Conservation (phyloP, 2,888 invertebrate genomes). For the Allygus modestus region DNA sequence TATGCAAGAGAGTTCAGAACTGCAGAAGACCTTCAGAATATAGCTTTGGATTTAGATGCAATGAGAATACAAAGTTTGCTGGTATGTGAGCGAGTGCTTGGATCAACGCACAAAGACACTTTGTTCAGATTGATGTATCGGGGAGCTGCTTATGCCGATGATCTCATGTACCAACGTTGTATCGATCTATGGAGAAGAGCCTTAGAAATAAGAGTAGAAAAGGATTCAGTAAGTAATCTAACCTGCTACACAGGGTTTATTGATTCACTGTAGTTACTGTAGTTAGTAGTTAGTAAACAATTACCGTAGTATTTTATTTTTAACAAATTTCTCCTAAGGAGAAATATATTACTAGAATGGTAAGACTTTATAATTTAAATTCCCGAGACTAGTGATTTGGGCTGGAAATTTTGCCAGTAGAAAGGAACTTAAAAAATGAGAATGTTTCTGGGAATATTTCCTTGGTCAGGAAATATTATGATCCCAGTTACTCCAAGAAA, state of each 20-base stretch:
- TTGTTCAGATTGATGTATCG: constrained; percentile 87
- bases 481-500: too few species aligned
- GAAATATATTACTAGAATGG: too few species aligned
- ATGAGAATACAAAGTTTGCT: constrained; percentile 92
- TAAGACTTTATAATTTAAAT: too few species aligned
- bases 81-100: constrained; percentile 92
- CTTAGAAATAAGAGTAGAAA: constrained; percentile 86
- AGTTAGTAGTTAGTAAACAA: neutral
- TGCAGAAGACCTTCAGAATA: constrained; percentile 82
- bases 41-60: constrained; percentile 88
- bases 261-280: neutral
- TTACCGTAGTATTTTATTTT: too few species aligned
- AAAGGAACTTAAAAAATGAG: neutral
- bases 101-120: constrained; percentile 91
- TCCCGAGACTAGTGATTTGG: neutral
- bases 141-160: constrained; percentile 78
- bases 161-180: constrained; percentile 85
- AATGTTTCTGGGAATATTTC: neutral
- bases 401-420: neutral
- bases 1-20: constrained; percentile 86
- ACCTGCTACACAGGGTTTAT: neutral
- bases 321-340: too few species aligned
- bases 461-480: neutral
- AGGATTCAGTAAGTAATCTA: constrained; percentile 83
- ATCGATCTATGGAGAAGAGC: constrained; percentile 93